phyloP scores from a whole-genome alignment of 2,113 vertebrate species.

The Xenopus laevis region DNA sequence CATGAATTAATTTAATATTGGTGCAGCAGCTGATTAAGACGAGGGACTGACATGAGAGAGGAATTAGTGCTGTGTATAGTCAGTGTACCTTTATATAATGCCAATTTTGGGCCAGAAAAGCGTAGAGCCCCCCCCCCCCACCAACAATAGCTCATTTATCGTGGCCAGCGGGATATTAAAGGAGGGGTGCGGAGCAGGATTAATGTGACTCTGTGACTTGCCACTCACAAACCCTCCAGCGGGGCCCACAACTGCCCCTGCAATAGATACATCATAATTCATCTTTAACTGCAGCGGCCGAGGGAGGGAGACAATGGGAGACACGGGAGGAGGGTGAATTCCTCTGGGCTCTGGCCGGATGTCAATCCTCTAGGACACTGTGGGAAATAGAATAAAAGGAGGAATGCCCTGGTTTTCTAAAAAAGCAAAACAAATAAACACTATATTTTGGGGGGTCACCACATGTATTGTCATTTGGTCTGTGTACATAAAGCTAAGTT shows the following conservation, averaged over 20 bases:
- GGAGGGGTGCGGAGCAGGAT: conserved; percentile 24
- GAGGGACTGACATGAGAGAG: background rate
- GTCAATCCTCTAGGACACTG: conserved; percentile 1
- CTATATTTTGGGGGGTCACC: background rate
- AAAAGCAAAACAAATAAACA: background rate
- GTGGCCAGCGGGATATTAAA: conserved; percentile 9
- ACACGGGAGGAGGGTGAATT: conserved; percentile 18
- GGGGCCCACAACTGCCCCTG: conserved; percentile 11
- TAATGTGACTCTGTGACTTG: conserved; percentile 40
- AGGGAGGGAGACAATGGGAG: conserved; percentile 28
- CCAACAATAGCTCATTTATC: conserved; percentile 37
- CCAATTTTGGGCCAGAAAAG: background rate
- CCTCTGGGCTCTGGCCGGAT: conserved; percentile 19
- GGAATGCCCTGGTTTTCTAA: background rate
- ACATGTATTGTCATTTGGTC: too few relatives aligned
- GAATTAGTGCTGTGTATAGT: background rate
- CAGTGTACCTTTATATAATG: background rate
- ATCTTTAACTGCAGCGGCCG: conserved; percentile 34
- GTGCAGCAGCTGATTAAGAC: background rate
- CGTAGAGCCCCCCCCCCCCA: background rate
- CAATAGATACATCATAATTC: conserved; percentile 43
- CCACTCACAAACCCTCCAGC: conserved; percentile 35
- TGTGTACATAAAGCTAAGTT: too few relatives aligned
- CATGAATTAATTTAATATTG: conserved; percentile 1
- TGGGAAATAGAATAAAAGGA: background rate